Conservation (phyloP, 2,888 invertebrate species). For the Meandrusa payeni region DNA sequence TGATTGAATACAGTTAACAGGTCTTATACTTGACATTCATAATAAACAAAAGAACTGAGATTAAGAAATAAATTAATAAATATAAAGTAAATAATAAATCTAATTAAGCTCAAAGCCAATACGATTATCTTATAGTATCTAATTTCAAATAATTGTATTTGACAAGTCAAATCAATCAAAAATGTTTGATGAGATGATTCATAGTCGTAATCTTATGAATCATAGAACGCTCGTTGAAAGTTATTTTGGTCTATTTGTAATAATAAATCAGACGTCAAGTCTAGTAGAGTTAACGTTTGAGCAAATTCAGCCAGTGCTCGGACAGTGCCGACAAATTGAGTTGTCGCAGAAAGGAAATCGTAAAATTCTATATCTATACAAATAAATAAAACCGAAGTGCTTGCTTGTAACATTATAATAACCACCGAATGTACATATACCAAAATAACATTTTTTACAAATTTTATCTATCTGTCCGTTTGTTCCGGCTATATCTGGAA, state of each 20-base stretch:
- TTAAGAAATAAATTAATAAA: too few species aligned
- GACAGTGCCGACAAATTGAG: constrained; percentile 3
- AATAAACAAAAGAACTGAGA: too few species aligned
- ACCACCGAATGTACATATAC: too few species aligned
- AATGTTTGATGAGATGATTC: constrained; percentile 2
- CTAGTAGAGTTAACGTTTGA: neutral
- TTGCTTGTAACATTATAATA: too few species aligned
- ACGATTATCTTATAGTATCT: neutral
- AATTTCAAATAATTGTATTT: constrained; percentile 1
- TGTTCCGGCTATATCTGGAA: too few species aligned
- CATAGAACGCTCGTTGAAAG: neutral
- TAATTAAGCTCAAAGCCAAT: neutral
- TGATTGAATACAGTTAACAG: too few species aligned
- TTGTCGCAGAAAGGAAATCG: neutral
- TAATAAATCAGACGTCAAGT: constrained; percentile 8
- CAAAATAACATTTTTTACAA: too few species aligned
- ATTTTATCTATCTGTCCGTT: too few species aligned
- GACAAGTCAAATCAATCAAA: neutral
- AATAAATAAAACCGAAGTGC: too few species aligned
- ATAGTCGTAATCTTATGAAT: neutral
- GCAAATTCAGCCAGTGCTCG: constrained; percentile 1
- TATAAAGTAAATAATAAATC: too few species aligned
- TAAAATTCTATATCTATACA: too few species aligned
- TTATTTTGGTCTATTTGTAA: constrained; percentile 6
- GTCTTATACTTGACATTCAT: too few species aligned